Conservation (phyloP, 2,113 vertebrate genomes). For the Hystrix brachyura region DNA sequence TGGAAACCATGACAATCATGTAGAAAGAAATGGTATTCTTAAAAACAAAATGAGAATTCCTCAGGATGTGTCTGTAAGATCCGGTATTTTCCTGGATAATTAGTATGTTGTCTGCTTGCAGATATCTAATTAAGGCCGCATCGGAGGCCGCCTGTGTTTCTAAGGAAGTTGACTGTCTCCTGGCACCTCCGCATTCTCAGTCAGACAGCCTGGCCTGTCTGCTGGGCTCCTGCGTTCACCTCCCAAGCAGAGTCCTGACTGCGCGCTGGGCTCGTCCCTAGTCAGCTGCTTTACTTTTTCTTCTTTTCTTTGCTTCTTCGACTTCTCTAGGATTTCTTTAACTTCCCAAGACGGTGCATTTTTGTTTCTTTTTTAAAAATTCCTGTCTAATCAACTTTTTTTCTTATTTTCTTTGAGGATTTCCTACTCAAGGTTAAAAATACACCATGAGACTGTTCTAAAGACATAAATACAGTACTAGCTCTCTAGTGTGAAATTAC, state of each 20-base stretch:
- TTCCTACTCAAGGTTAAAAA: neutral
- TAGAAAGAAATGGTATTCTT: conserved; percentile 47
- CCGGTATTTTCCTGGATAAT: conserved; percentile 44
- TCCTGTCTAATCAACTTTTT: neutral
- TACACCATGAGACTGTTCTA: neutral
- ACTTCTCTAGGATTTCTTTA: conserved; percentile 23
- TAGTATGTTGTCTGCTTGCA: neutral
- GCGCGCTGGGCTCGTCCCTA: neutral
- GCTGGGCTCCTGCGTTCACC: neutral
- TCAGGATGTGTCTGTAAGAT: neutral
- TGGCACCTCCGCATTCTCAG: neutral
- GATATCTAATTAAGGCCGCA: conserved; percentile 57
- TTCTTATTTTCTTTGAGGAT: conserved; percentile 29
- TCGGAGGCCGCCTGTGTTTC: neutral
- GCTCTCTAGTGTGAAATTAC: neutral
- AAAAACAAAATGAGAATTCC: conserved; percentile 19
- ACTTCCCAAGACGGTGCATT: neutral
- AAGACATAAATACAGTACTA: neutral
- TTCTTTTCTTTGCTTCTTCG: conserved; percentile 14
- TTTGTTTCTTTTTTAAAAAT: neutral
- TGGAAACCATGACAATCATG: neutral
- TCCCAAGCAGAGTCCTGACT: neutral
- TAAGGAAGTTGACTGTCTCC: conserved; percentile 47
- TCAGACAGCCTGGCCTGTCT: conserved; percentile 7
- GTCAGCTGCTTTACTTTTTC: neutral